Percentiles rank a stretch among this genome's conserved stretches.
Evolutionary conservation across 1,140 invertebrate genomes (phyloP).

Genomic region (Bicyclus anynana): DNA sequence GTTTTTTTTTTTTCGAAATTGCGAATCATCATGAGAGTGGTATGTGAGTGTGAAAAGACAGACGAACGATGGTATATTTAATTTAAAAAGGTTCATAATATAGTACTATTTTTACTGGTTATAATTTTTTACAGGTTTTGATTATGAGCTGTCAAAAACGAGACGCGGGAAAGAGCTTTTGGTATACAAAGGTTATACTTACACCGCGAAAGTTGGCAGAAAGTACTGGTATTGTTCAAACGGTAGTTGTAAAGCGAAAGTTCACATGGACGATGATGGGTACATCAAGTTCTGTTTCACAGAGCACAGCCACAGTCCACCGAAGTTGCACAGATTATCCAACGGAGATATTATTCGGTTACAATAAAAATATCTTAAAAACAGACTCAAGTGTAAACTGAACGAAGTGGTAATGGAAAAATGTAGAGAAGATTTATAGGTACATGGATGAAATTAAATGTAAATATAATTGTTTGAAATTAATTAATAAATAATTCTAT

Average conservation of each 20-base stretch:
- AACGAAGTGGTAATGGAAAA: no score
- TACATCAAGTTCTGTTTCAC: constrained; percentile 6
- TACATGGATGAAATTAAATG: no score
- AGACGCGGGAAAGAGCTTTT: constrained; percentile 18
- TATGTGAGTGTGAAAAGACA: no score
- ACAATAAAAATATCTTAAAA: neutral
- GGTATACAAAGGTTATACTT: constrained; percentile 20
- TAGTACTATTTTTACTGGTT: no score
- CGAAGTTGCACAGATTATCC: constrained; percentile 9
- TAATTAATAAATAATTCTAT: no score
- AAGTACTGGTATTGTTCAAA: constrained; percentile 18
- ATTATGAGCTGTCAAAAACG: constrained; percentile 23
- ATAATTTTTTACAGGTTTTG: constrained; percentile 22
- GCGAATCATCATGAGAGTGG: no score
- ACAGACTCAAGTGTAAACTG: no score
- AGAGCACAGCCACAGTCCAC: constrained; percentile 8
- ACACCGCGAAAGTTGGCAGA: constrained; percentile 1
- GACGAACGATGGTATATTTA: no score
- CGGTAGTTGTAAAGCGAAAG: constrained; percentile 14
- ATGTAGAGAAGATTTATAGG: no score
- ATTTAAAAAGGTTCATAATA: no score
- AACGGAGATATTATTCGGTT: constrained; percentile 10
- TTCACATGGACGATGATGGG: constrained; percentile 9
- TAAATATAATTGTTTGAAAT: no score
- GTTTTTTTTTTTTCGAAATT: no score